Conservation (phyloP, 2,797 vertebrate species). For the Austrolebias charrua region DNA sequence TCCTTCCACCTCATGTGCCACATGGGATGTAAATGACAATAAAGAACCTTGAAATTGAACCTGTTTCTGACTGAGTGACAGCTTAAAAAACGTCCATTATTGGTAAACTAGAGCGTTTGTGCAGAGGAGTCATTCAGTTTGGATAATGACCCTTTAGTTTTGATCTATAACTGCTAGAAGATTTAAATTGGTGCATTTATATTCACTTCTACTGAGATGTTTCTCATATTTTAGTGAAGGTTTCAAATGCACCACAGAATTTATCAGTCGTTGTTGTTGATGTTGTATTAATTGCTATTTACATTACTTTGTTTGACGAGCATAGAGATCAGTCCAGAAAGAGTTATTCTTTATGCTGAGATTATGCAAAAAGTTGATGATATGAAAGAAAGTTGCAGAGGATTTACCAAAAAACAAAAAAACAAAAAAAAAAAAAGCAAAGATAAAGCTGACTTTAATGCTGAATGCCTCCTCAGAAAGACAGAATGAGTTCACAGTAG, state of each 20-base stretch:
- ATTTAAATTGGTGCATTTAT: no score
- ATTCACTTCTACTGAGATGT: no score
- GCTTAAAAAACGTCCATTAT: no score
- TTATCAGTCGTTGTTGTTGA: neutral
- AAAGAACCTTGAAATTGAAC: no score
- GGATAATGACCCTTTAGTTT: no score
- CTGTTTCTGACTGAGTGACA: no score
- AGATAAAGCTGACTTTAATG: slow-evolving; percentile 6
- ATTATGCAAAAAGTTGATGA: neutral
- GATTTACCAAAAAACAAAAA: neutral
- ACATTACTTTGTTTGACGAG: neutral
- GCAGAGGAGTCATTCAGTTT: no score
- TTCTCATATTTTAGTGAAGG: no score
- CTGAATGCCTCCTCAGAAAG: slow-evolving; percentile 23
- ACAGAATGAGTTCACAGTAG: neutral
- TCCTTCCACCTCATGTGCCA: no score
- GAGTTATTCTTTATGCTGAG: neutral
- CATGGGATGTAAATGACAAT: no score
- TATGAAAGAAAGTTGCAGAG: neutral
- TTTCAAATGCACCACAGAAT: neutral
- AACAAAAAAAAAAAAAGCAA: neutral
- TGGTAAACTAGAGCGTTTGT: no score
- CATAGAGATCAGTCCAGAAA: neutral
- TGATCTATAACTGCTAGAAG: no score
- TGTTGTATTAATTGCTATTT: neutral